Base-by-base conservation (phyloP, 2,113 vertebrate species). In the Micronycteris hirsuta region DNA sequence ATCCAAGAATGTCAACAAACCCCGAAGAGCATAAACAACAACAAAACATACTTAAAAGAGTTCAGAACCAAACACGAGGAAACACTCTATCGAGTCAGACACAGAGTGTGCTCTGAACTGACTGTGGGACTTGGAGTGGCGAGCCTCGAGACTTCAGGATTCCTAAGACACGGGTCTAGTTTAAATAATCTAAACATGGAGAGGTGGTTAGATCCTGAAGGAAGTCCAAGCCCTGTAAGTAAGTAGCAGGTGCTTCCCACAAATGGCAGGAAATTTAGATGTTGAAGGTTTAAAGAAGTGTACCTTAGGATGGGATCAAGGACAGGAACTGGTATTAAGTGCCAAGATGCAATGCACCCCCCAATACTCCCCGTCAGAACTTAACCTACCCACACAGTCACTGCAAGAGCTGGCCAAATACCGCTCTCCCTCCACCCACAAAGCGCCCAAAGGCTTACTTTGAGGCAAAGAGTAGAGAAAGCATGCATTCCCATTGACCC, bases 1-100 rank as follows among this genome's bases (percentile, higher is more conserved):
- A 94, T 61, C 28, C n/a, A 83, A 89, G 54, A 83, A 58, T 83
- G 33, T 93, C 43, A 88, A 74, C 41, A 95, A 95, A 63, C 2
- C 17, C 67, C n/a, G 9, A 20, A 20, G 33, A 54, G 33, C 17
- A 78, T 63, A 76, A 74, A 76, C 22, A 52, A 38, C 65, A 90
- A 86, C 63, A 80, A 71, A 54, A 47, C 56, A 92, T 41, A 84
- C 31, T 33, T 61, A 73, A 58, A 33, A 58, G 22, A 74, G 2
- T 54, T 83, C 47, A 36, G 67, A 88, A 76, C 17, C n/a, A 78
- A 86, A 87, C 41, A 24, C 19, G 81, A 47, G 56, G 65, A 92
- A 74, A 6, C 41, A 31, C 33, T 63, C 38, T 20, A n/a, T 49
- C 67, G 28, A 74, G 52, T 92, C 26, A 15, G 7, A 56, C 43